Base-by-base conservation (phyloP, 2,113 vertebrate genomes). In the Muntiacus reevesi region DNA sequence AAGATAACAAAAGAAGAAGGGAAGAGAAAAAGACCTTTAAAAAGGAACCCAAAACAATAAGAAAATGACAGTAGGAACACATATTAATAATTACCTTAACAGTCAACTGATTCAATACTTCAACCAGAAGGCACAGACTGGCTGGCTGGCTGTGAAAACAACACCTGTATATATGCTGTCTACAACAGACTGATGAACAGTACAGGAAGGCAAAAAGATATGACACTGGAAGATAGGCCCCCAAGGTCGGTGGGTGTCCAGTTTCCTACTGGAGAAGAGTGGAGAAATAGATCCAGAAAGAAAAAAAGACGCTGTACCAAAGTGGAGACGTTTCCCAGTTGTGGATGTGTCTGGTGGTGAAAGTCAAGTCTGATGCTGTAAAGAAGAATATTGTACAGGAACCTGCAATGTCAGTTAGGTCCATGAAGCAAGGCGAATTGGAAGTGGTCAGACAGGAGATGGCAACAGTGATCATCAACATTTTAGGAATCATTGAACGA, bases 271-370 rank as follows among this genome's bases (percentile, higher is more conserved):
- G 67, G 67, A 71, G 67, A 71, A 71, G n/a, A 40, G 10, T 71
- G 67, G 36, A 71, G 67, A 71, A 23, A 71, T 12, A 71, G 64
- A 71, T 71, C n/a, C 9, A 5, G n/a, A 71, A 21, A 36, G n/a
- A 36, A 71, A 71, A 36, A 23, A 23, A 71, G n/a, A 71, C 8
- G 19, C n/a, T 71, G n/a, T 0, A 0, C 64, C 64, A 21, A 40
- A 23, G 10, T 71, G 67, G 67, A 71, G n/a, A 23, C 10, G 5
- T 23, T 71, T n/a, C n/a, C n/a, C n/a, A 71, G 10, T 40, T 40
- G n/a, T 23, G 67, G n/a, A 71, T 71, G 67, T 71, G n/a, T 71
- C 67, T 40, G 67, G 67, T 71, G 67, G n/a, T 71, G n/a, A 71
- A 71, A 1, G 10, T 71, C 67, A 71, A 71, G 67, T 71, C n/a